Conservation (phyloP, 2,113 vertebrate genomes). For the Agapornis roseicollis region DNA sequence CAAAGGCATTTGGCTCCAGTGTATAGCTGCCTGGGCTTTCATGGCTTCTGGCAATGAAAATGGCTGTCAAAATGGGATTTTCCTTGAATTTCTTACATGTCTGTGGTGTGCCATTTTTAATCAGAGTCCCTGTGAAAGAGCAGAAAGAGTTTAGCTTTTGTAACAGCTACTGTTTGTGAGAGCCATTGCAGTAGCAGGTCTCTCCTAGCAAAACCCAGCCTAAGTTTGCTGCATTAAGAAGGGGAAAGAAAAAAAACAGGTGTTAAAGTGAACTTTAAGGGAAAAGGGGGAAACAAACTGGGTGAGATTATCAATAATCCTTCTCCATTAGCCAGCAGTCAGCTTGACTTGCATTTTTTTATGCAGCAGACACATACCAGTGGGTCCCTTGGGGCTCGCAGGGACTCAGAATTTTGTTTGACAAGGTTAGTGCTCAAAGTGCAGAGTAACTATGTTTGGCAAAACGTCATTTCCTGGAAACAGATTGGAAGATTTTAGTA, state of each 20-base stretch:
- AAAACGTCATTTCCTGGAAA: neutral
- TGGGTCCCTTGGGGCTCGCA: neutral
- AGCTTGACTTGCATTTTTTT: neutral
- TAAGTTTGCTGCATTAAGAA: neutral
- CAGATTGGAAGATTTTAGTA: neutral
- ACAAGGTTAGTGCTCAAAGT: neutral
- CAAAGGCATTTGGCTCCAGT: neutral
- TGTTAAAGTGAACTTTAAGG: neutral
- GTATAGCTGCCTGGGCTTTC: neutral
- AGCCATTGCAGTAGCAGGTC: neutral
- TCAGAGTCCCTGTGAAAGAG: neutral
- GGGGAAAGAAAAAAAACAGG: rapidly evolving
- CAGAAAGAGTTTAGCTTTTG: neutral
- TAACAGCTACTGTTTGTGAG: neutral
- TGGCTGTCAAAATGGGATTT: neutral
- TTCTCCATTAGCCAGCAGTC: neutral
- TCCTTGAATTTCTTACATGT: neutral
- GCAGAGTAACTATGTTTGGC: neutral
- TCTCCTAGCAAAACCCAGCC: neutral
- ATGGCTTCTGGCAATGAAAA: neutral
- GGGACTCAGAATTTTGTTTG: neutral
- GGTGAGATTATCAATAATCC: neutral
- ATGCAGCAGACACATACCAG: rapidly evolving
- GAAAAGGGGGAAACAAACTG: neutral
- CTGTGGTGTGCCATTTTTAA: neutral